Evolutionary conservation across 1,140 invertebrate species (phyloP).

Genomic region (Macrosteles quadrilineatus): DNA sequence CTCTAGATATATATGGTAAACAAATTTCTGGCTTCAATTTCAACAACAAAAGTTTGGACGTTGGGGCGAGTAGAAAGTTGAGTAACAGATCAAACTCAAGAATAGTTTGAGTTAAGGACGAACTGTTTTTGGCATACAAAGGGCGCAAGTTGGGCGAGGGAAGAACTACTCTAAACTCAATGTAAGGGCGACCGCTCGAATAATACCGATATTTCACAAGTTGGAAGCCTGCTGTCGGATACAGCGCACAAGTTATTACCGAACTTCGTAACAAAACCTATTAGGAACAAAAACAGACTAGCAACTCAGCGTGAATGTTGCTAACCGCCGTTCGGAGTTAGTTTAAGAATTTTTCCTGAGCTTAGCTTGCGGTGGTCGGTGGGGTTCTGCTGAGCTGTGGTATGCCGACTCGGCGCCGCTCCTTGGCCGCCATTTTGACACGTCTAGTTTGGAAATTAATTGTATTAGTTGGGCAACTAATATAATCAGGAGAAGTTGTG

Average conservation of each 20-base stretch:
- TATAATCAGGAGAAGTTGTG: conserved; percentile 14
- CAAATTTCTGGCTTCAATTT: no score
- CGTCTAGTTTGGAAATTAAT: conserved; percentile 24
- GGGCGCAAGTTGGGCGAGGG: neutral
- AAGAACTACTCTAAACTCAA: neutral
- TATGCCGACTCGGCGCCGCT: neutral
- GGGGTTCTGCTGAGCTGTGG: neutral
- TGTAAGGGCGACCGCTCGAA: conserved; percentile 10
- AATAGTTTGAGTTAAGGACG: conserved; percentile 6
- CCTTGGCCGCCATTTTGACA: conserved; percentile 22
- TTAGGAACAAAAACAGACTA: conserved; percentile 31
- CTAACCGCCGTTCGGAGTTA: conserved; percentile 25
- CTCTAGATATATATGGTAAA: no score
- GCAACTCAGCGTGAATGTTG: conserved; percentile 9
- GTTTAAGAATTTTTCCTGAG: conserved; percentile 28
- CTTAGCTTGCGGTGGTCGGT: neutral
- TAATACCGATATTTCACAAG: conserved; percentile 26
- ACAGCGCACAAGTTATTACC: conserved; percentile 20
- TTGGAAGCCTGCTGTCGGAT: conserved; percentile 17
- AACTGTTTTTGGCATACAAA: conserved; percentile 16
- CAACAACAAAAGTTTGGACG: neutral
- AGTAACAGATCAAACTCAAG: conserved; percentile 1
- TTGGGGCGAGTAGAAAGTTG: neutral
- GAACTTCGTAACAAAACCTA: conserved; percentile 29
- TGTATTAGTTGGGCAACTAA: conserved; percentile 28